Base-by-base conservation (phyloP, 1,140 invertebrate species). In the Conus ventricosus region DNA sequence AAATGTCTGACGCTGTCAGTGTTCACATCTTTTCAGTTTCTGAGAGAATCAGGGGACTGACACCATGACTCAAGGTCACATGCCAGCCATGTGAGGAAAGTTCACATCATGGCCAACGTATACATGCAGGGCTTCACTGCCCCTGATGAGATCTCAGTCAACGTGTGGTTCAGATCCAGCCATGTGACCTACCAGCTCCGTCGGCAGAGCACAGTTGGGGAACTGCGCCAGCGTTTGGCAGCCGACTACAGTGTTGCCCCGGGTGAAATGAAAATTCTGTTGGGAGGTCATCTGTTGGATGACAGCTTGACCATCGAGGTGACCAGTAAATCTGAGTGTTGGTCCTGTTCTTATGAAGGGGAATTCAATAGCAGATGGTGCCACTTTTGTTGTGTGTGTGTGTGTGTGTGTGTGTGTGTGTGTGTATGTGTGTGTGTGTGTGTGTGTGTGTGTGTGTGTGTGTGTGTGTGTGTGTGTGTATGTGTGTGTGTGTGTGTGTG, bases 261-360 rank as follows among this genome's bases (percentile, higher is more conserved):
- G 3, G 96, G 97, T 39, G 97, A 98, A 92, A 95, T 98, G 5
- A 97, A 97, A 94, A 97, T 98, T 78, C 98, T 98, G 93, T 97
- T 98, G 95, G 97, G 97, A 80, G 97, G 97, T 23, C 98, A 97
- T 95, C 97, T 98, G 93, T 94, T 98, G 1, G 96, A 97, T 88
- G 97, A 98, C 95, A 96, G 97, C 17, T 96, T 96, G 20, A 96
- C 96, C 71, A 96, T 98, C 89, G 96, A 97, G 95, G 97, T 97
- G 95, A 57, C 8, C 53, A 54, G 11, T 60, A 0, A 60, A 39
- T 39, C 39, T 39, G 39, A 39, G 39, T 39, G 39, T 39, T 39
- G 39, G 39, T 39, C 39, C 39, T 39, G 39, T 39, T 39, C 39
- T 39, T 39, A 39, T 39, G 39, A 39, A 39, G 39, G 3, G 0